Conservation (phyloP, 2,797 vertebrate genomes). For the Pteropus rufus region DNA sequence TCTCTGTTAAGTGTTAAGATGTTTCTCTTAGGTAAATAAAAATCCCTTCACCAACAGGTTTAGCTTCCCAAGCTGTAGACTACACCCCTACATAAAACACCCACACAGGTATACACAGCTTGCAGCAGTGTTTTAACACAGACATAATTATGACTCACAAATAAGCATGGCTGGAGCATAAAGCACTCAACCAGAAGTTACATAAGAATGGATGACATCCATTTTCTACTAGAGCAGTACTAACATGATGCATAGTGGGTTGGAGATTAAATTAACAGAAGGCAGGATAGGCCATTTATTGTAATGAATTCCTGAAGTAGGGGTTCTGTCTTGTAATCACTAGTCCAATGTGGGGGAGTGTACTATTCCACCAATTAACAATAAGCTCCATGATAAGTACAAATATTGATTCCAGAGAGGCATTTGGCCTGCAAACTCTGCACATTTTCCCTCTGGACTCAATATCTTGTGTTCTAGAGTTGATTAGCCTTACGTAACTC, state of each 20-base stretch:
- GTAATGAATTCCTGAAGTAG: conserved; percentile 38
- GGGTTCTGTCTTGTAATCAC: background rate
- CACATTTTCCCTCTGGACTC: background rate
- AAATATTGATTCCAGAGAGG: background rate
- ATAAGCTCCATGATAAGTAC: background rate
- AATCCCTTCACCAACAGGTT: conserved; percentile 71
- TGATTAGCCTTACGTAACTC: background rate
- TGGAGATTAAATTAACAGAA: conserved; percentile 41
- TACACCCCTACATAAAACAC: conserved; percentile 70
- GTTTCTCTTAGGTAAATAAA: conserved; percentile 51
- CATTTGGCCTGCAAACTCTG: background rate
- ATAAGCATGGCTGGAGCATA: conserved; percentile 40
- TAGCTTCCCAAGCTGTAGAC: conserved; percentile 58
- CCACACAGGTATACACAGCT: conserved; percentile 63
- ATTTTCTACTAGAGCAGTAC: conserved; percentile 19
- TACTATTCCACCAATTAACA: background rate
- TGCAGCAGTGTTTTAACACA: conserved; percentile 61
- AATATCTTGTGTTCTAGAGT: background rate
- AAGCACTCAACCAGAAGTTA: conserved; percentile 42
- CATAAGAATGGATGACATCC: conserved; percentile 35
- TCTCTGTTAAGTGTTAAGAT: conserved; percentile 28
- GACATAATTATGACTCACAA: conserved; percentile 69
- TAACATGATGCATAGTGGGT: background rate
- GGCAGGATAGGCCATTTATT: conserved; percentile 21
- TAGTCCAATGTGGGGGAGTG: background rate